These are phyloP conservation scores for Heliconius charithonia DNA, from an alignment of 2,888 invertebrate species.

Conservation along the genomic window DNA sequence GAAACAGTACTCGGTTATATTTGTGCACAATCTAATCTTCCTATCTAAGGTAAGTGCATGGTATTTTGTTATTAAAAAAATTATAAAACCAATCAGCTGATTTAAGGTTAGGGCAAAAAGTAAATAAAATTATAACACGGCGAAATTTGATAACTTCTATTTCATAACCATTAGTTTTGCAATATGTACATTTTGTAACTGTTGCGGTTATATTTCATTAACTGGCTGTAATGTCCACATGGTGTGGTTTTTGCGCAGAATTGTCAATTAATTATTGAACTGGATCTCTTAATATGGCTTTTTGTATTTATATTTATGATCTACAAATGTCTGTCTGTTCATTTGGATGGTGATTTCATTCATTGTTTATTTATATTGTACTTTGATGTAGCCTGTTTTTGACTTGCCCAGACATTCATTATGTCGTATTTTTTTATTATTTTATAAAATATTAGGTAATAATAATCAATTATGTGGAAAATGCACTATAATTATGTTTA, in stretches of 20 bases:
- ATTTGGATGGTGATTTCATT: slow-evolving; percentile 10
- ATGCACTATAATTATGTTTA: neutral
- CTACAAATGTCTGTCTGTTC: neutral
- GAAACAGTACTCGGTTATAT: slow-evolving; percentile 24
- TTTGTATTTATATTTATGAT: neutral
- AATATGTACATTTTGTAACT: slow-evolving; percentile 25
- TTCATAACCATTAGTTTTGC: slow-evolving; percentile 24
- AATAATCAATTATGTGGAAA: neutral
- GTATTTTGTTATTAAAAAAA: slow-evolving; percentile 15
- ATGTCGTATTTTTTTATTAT: neutral
- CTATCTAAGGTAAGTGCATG: slow-evolving; percentile 44
- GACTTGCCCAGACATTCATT: neutral
- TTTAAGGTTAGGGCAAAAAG: slow-evolving; percentile 45
- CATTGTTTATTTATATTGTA: neutral
- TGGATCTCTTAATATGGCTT: neutral
- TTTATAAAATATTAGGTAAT: neutral
- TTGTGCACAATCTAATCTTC: slow-evolving; percentile 41
- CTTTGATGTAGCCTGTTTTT: neutral
- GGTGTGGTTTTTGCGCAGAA: slow-evolving; percentile 34
- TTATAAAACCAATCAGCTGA: slow-evolving; percentile 42
- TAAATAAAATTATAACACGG: slow-evolving; percentile 41
- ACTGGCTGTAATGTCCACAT: slow-evolving; percentile 32
- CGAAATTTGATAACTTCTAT: slow-evolving; percentile 29
- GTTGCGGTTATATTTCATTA: slow-evolving; percentile 26
- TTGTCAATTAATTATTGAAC: slow-evolving; percentile 10